Conservation (phyloP, 2,888 invertebrate genomes). For the Flexamia atlantica region DNA sequence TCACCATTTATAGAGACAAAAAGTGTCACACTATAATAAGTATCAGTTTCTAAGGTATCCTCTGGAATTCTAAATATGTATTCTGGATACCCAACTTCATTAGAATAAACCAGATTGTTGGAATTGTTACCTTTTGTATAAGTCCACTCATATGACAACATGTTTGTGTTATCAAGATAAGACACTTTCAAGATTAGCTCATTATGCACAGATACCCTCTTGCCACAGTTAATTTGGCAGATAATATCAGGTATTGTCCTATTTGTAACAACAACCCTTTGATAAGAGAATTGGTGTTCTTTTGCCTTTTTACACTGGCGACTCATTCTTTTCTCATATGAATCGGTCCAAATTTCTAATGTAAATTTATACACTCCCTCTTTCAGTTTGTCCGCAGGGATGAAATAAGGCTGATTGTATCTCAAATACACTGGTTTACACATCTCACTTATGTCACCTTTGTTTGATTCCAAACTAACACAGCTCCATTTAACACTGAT, state of each 20-base stretch:
- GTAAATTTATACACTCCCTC: conserved; percentile 14
- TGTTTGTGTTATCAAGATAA: neutral
- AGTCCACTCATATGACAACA: neutral
- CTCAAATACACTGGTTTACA: neutral
- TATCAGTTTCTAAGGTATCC: neutral
- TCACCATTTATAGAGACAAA: neutral
- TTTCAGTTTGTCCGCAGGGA: neutral
- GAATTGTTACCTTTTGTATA: neutral
- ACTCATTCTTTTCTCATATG: neutral
- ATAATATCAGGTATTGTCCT: neutral
- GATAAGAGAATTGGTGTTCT: neutral
- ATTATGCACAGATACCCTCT: neutral
- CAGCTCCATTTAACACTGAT: conserved; percentile 15
- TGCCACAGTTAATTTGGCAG: neutral
- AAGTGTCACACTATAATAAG: neutral
- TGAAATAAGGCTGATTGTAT: neutral
- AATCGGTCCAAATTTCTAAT: conserved; percentile 3
- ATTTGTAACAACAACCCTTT: neutral
- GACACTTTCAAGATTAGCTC: neutral
- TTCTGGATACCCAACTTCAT: neutral
- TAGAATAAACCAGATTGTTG: neutral
- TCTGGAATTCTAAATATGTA: conserved; percentile 31
- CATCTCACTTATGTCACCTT: neutral
- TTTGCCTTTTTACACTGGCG: neutral
- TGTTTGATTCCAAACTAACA: neutral